Evolutionary conservation across 2,113 vertebrate species (phyloP).

Genomic region (Anarrhichthys ocellatus): DNA sequence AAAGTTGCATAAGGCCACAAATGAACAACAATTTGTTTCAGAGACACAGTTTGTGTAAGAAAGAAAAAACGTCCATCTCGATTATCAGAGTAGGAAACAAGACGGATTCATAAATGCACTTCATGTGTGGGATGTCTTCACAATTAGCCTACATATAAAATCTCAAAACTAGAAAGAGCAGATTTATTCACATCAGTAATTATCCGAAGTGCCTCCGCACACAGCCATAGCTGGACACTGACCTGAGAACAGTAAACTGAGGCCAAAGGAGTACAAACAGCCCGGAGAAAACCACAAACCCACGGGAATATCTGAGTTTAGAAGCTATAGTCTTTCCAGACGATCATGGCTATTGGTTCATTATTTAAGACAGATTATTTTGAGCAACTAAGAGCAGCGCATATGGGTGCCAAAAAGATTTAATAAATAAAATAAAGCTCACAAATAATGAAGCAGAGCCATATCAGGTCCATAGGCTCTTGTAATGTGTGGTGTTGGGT

Average conservation of each 20-base stretch:
- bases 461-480: not conserved
- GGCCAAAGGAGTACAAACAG: conserved; percentile 65
- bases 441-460: not conserved
- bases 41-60: not conserved
- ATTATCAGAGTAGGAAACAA: conserved; percentile 22
- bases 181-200: conserved; percentile 71
- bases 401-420: not conserved
- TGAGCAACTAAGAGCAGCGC: not conserved
- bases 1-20: conserved; percentile 14
- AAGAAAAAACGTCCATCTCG: not conserved
- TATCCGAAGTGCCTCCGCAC: conserved; percentile 60
- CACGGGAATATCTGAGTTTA: conserved; percentile 43
- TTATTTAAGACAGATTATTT: conserved; percentile 13
- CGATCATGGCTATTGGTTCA: conserved; percentile 30
- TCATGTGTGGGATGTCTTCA: conserved; percentile 29
- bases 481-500: not conserved
- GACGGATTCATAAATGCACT: conserved; percentile 46
- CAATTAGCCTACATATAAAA: conserved; percentile 38
- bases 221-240: conserved; percentile 63
- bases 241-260: conserved; percentile 71
- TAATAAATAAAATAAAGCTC: conserved; percentile 6
- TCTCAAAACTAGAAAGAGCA: conserved; percentile 44
- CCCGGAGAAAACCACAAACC: conserved; percentile 58
- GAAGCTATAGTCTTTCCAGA: conserved; percentile 37
- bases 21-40: conserved; percentile 16